Evolutionary conservation across 64 coral and sea anemone genomes (phyloP), one percentile per base, ranked within the genome.

Genomic region (Porites lutea): DNA sequence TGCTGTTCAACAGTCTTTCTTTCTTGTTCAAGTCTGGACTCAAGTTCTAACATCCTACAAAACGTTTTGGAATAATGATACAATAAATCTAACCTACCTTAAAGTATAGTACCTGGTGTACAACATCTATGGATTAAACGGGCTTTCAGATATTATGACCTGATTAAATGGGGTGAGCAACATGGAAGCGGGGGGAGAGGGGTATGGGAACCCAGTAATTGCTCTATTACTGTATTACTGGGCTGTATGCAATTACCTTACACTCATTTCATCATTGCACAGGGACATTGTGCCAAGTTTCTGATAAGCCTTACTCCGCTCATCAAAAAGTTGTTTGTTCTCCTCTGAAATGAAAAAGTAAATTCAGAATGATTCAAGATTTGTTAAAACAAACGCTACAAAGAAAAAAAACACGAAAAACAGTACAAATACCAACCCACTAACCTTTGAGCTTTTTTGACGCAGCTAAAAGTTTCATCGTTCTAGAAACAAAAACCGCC

Each of bases 381-480:
- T 37, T 37, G 27, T 37, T 37, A 37, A 37, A 37, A 37, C 0
- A 37, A 37, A 37, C 27, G 1, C 27, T 37, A 37, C 27, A 37
- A 37, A 37, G 1, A 37, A 37, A 37, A 37, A 37, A 37, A 57
- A 21, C 23, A 78, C 13, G 14, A 16, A 16, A 52, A 76, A 48
- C 23, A 76, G 52, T 27, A 15, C 6, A 16, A 15, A 10, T 14
- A 54, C n/a, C 3, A 22, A 13, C 3, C 11, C 62, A 67, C 88
- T 67, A 92, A 97, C 95, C 95, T 88, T 90, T 94, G 22, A 97
- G 82, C 79, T 91, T 97, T 84, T 90, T 88, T 12, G 93, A 60
- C 21, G 88, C 77, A 52, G 93, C 69, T 21, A 97, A 87, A 52
- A 97, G 89, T 79, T 97, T 97, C 47, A 92, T 77, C 18, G 89